Base-by-base conservation (phyloP, 2,888 invertebrate species). In the Chymomyza caudatula region DNA sequence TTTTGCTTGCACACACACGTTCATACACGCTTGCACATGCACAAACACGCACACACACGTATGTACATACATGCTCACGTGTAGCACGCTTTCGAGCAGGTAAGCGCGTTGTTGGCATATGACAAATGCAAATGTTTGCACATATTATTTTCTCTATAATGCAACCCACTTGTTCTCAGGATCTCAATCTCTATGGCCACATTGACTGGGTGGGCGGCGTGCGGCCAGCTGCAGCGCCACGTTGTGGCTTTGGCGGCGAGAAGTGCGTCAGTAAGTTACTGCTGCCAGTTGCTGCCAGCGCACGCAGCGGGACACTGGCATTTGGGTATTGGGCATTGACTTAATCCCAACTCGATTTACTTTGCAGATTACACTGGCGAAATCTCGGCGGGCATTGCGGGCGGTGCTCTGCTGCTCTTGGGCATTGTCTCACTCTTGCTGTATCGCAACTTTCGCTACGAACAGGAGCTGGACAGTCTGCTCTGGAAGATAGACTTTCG, bases 401-500 rank as follows among this genome's bases (percentile, higher is more conserved):
- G 97, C 0, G 95, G 95, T 2, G 92, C 95, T 3, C 88, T 95
- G 13, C 91, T 96, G 0, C 91, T 96, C 4, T 89, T 96, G 43
- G 91, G 93, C 0, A 91, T 96, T 2, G 94, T 96, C n/a, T 93
- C 94, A 0, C 91, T 96, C 63, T 93, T 96, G 0, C 91, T 96
- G 11, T 96, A 95, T 91, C 94, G 97, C 66, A 97, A 97, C 89
- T 97, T 97, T 97, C 94, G 94, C 44, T 97, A 98, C 90, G 97
- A 98, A 88, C 97, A 97, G 87, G 97, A 97, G 87, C 92, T 98
- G 73, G 97, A 97, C 88, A 97, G 96, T 62, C 91, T 98, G 44
- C 92, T 98, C 44, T 98, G 98, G 98, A 97, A 97, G 91, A 95
- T 98, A 65, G 97, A 98, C 91, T 97, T 94, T 91, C 94, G 95